Base-by-base conservation (phyloP, 2,888 invertebrate species). In the Lacanobia wlatinum region DNA sequence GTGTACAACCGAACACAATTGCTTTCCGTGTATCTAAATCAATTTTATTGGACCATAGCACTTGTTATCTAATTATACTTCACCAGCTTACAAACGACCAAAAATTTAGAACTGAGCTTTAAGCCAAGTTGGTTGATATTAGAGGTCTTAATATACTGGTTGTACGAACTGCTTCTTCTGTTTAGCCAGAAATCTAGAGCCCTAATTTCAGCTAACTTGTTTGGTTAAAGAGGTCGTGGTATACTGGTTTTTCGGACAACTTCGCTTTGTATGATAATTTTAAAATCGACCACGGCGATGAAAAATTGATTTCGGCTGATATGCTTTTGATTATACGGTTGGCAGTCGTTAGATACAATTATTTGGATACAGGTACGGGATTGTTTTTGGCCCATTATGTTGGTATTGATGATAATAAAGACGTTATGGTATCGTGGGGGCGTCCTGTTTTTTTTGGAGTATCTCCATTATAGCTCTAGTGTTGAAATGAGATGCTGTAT, bases 281-380 rank as follows among this genome's bases (percentile, higher is more conserved):
- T 94, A 91, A 93, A 95, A 93, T 92, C 92, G 93, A 88, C 89
- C 88, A 87, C 89, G 87, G 86, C 92, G 93, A 90, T 94, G 94
- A 94, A 94, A 95, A 96, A 96, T 96, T 96, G 95, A 96, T 96
- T 96, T 95, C 89, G 90, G 88, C 90, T 94, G 95, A 95, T 95
- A 95, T 90, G 92, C 89, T 94, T 95, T 94, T 95, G 95, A 96
- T 96, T 95, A 96, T 92, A 95, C 78, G 93, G 88, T 92, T 91
- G 90, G 90, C 78, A 85, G 92, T 93, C 89, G 94, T 94, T 94
- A 92, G 92, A 93, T 93, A 93, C 92, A 93, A 95, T 95, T 95
- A 94, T 94, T 92, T 92, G 92, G 89, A 87, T 89, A 90, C 90
- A 87, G 70, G 68, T 71, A 60, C 76, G 38, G 66, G 77, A 85